Evolutionary conservation across 2,888 invertebrate genomes (phyloP).

Genomic region (Hydrotaea diabolus): DNA sequence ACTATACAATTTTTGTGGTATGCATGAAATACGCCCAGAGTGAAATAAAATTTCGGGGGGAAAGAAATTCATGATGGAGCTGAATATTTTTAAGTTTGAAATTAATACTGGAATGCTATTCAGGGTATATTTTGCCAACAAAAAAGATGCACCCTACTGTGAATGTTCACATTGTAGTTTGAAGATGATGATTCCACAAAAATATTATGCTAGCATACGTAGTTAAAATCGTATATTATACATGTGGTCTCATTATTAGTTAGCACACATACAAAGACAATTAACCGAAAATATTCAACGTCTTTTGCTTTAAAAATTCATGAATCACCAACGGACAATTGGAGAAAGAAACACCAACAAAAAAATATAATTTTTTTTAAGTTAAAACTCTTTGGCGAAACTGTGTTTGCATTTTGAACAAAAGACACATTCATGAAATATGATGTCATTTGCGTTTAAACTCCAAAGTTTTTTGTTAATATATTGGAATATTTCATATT

Average conservation of each 20-base stretch:
- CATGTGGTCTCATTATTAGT: slow-evolving; percentile 1
- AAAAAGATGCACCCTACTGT: too few species aligned
- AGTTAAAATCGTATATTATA: background rate
- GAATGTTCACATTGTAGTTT: too few species aligned
- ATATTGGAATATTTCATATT: slow-evolving; percentile 41
- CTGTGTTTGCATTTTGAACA: slow-evolving; percentile 10
- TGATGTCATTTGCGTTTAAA: slow-evolving; percentile 29
- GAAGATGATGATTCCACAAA: background rate
- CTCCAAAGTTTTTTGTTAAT: slow-evolving; percentile 10
- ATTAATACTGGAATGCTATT: too few species aligned
- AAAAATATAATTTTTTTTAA: slow-evolving; percentile 18
- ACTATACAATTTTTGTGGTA: too few species aligned
- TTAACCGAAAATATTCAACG: background rate
- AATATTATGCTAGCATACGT: background rate
- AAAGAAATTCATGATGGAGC: too few species aligned
- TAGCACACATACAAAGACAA: background rate
- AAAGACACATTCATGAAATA: slow-evolving; percentile 22
- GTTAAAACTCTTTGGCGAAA: slow-evolving; percentile 24
- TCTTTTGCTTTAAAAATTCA: background rate
- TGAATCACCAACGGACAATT: slow-evolving; percentile 9
- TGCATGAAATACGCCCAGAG: too few species aligned
- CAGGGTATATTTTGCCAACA: too few species aligned
- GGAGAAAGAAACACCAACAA: background rate
- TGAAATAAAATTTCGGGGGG: too few species aligned
- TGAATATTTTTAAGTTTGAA: too few species aligned